These are phyloP conservation scores for Perizoma affinitatum DNA, from an alignment of 2,888 invertebrate genomes.

Conservation along the genomic window DNA sequence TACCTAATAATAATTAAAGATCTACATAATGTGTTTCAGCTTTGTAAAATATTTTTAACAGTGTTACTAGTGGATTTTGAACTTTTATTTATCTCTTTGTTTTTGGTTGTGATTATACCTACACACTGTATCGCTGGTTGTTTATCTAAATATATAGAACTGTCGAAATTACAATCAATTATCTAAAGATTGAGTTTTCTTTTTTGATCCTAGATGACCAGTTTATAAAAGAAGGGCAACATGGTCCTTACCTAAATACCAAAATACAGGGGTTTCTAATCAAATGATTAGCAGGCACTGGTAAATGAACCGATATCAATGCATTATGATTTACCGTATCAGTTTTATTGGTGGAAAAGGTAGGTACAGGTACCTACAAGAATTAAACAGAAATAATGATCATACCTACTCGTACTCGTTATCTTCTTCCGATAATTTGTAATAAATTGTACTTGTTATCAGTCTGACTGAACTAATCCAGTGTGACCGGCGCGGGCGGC, in stretches of 20 bases:
- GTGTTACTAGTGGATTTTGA: too few species aligned
- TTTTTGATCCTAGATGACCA: background rate
- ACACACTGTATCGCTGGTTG: slow-evolving; percentile 63
- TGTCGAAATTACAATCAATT: slow-evolving; percentile 36
- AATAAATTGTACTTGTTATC: too few species aligned
- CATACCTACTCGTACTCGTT: too few species aligned
- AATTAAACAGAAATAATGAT: too few species aligned
- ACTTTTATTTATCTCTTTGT: too few species aligned
- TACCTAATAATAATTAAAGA: slow-evolving; percentile 40
- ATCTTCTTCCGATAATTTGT: too few species aligned
- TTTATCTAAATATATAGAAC: slow-evolving; percentile 60
- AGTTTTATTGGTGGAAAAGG: background rate
- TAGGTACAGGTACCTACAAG: background rate
- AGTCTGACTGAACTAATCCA: too few species aligned
- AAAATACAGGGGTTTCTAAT: too few species aligned
- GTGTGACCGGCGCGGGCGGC: too few species aligned
- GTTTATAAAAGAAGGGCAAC: too few species aligned
- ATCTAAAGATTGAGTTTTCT: slow-evolving; percentile 23
- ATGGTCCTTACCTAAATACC: too few species aligned
- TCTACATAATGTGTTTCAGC: slow-evolving; percentile 46
- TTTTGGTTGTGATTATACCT: slow-evolving; percentile 71
- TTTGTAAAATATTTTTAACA: slow-evolving; percentile 39
- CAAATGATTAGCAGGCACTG: too few species aligned
- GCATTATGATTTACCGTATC: background rate
- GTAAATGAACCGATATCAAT: slow-evolving; percentile 1